Base-by-base conservation (phyloP, 1,140 invertebrate species). In the Frieseomelitta varia region DNA sequence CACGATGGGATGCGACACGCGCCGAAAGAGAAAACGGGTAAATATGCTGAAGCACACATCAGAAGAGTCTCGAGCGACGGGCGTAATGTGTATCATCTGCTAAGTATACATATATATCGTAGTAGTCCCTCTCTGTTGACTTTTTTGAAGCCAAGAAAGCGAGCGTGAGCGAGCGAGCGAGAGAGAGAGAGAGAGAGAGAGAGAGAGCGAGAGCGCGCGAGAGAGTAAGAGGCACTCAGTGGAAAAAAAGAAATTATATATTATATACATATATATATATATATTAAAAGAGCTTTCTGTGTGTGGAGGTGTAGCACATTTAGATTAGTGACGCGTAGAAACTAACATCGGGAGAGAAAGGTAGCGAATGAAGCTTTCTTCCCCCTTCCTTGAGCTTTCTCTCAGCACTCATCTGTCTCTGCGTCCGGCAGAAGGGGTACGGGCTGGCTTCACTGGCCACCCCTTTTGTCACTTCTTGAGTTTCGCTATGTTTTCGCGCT, bases 11-110 rank as follows among this genome's bases (percentile, higher is more conserved):
- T 90, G 90, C 91, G 86, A 88, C 87, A 89, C 86, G 91, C 91
- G 91, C 89, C 91, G 87, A 92, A 88, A 90, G 87, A 30, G 63
- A 86, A 88, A 88, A 88, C 91, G 11, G 93, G 93, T 94, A 94
- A 94, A 93, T 94, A 93, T 93, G 86, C 61, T 68, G 74, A 86
- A 82, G 79, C 76, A 79, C 76, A 79, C 87, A 47, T 56, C 77
- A 80, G 78, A 79, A 79, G 82, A 84, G 61, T 77, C 39, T 47
- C n/a, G 58, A 84, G 85, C 84, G 83, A 79, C 84, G 8, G 87
- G 68, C 81, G 87, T 84, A 88, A 88, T 80, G 56, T 85, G 78
- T 87, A 83, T 83, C 82, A 84, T 79, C 79, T 84, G 87, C 71
- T 88, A 88, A 88, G 81, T 84, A 84, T 84, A 67, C 63, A 78